These are phyloP conservation scores for Scortum barcoo DNA, from an alignment of 2,113 vertebrate genomes.

Conservation along the genomic window DNA sequence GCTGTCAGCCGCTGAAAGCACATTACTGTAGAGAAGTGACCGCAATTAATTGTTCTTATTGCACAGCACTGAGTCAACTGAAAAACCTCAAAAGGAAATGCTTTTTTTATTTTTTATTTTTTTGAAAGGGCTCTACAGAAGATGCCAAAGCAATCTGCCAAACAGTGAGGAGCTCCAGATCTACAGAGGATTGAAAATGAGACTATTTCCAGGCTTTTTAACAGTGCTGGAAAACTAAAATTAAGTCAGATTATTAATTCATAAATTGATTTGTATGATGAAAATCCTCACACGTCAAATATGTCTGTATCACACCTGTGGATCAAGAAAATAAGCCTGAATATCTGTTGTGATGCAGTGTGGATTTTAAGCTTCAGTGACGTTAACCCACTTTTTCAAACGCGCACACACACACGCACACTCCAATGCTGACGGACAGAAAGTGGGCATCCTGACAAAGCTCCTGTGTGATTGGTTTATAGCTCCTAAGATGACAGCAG, in stretches of 20 bases:
- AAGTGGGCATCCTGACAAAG: constrained; percentile 15
- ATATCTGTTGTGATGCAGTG: neutral
- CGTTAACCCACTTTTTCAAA: constrained; percentile 5
- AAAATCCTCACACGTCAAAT: neutral
- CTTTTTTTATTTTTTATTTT: too few species aligned
- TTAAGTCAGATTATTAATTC: neutral
- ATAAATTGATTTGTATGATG: neutral
- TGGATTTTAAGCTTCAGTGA: constrained; percentile 8
- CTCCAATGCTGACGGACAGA: neutral
- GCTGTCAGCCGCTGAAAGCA: constrained; percentile 2
- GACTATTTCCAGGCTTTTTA: neutral
- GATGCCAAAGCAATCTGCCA: constrained; percentile 27
- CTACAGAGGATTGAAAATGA: neutral
- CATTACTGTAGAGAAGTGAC: neutral
- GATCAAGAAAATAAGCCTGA: neutral
- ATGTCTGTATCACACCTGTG: neutral
- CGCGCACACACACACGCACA: constrained; percentile 4
- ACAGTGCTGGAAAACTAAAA: neutral
- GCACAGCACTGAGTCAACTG: neutral
- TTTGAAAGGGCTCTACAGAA: neutral
- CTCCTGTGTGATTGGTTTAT: constrained; percentile 37
- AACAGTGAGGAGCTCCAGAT: constrained; percentile 5
- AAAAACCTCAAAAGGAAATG: neutral
- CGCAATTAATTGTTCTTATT: neutral
- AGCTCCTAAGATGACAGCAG: constrained; percentile 39